Evolutionary conservation across 2,113 vertebrate genomes (phyloP).

Genomic region (Anarhynchus alexandrinus): DNA sequence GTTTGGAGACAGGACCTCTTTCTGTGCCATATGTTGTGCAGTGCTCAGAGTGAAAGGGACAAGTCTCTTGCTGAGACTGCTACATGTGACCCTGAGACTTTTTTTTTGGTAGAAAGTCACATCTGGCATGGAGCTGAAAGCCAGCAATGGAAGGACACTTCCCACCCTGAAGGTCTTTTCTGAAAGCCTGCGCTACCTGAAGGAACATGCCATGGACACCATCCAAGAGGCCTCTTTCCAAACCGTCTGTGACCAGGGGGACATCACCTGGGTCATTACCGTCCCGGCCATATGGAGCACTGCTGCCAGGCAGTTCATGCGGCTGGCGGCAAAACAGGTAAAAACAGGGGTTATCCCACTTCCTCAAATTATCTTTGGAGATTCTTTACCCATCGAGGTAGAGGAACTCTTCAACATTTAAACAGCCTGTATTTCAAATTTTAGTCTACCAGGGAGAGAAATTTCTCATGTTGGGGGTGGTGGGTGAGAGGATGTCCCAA

Average conservation of each 20-base stretch:
- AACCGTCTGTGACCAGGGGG: background rate
- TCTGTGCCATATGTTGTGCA: background rate
- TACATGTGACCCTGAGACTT: background rate
- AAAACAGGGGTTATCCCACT: background rate
- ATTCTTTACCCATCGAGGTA: background rate
- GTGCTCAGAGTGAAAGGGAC: background rate
- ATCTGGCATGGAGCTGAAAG: background rate
- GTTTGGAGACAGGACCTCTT: background rate
- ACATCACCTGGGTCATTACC: conserved; percentile 65
- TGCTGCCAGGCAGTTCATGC: conserved; percentile 66
- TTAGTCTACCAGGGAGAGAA: background rate
- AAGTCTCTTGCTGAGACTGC: background rate
- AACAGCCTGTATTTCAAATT: background rate
- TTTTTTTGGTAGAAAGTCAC: background rate
- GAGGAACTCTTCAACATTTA: background rate
- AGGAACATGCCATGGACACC: conserved; percentile 7
- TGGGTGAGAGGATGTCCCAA: background rate
- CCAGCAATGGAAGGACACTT: background rate
- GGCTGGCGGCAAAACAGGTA: conserved; percentile 48
- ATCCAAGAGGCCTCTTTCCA: conserved; percentile 4
- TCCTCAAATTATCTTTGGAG: background rate
- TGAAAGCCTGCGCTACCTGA: background rate
- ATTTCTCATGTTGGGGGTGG: background rate
- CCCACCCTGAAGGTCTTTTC: conserved; percentile 23
- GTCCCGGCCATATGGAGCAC: conserved; percentile 57